A percentile compares a stretch with the other conserved stretches of the same genome.
Conservation (phyloP, 1,140 invertebrate genomes). For the Megathymus violae region DNA sequence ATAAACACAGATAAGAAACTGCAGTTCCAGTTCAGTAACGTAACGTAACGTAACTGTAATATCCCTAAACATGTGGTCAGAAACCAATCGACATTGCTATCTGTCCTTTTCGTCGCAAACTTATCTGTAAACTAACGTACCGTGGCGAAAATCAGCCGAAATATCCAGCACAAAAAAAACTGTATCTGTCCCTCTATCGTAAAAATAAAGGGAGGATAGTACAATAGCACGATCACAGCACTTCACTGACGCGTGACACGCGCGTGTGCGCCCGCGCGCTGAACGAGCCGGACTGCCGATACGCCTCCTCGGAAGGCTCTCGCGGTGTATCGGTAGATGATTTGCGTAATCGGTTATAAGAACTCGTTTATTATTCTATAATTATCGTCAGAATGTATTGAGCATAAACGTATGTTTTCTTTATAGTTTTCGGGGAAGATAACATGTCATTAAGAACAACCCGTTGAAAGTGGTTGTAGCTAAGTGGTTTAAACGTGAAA, state of each 20-base stretch:
- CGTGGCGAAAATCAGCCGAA: slow-evolving; percentile 43
- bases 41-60: too few species aligned
- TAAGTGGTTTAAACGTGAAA: too few species aligned
- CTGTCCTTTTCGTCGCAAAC: too few species aligned
- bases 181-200: slow-evolving; percentile 55
- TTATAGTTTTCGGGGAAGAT: background rate
- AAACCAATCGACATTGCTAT: background rate
- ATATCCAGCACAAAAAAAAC: slow-evolving; percentile 41
- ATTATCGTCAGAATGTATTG: slow-evolving; percentile 33
- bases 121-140: slow-evolving; percentile 8
- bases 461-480: too few species aligned
- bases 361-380: slow-evolving; percentile 42
- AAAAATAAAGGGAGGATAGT: slow-evolving; percentile 63
- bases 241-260: slow-evolving; percentile 42
- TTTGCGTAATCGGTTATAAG: slow-evolving; percentile 53
- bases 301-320: slow-evolving; percentile 50
- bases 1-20: slow-evolving; percentile 24
- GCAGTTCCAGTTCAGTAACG: background rate
- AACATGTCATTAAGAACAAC: too few species aligned
- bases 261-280: slow-evolving; percentile 60
- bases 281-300: slow-evolving; percentile 52
- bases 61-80: slow-evolving; percentile 6
- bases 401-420: background rate
- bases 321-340: slow-evolving; percentile 40
- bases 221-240: slow-evolving; percentile 45